A percentile compares a stretch with the other conserved stretches of the same genome.
phyloP scores from a whole-genome alignment of 1,140 invertebrate species.

The Armadillidium nasatum region DNA sequence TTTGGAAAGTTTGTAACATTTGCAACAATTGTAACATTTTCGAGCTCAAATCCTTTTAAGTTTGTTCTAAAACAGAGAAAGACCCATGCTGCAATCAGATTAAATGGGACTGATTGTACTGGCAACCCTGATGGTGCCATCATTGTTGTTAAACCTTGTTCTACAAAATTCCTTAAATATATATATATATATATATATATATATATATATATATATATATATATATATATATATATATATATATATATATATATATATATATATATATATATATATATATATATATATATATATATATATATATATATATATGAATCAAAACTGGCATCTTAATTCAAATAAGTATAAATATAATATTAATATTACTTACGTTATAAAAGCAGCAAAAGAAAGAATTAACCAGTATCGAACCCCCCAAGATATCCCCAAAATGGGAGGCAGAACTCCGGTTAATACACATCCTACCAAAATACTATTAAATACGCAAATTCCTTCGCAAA shows the following conservation, averaged over 20 bases:
- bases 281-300: conserved; percentile 3
- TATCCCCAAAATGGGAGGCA: conserved; percentile 28
- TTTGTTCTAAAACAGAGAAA: conserved; percentile 29
- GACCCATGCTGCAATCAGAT: conserved; percentile 26
- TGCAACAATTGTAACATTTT: background rate
- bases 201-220: background rate
- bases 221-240: conserved; percentile 1
- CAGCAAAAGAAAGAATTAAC: background rate
- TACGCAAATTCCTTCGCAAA: conserved; percentile 34
- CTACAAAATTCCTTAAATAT: conserved; percentile 31
- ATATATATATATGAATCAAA: background rate
- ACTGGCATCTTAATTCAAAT: conserved; percentile 1
- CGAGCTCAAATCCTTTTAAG: background rate
- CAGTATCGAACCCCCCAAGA: background rate
- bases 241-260: background rate
- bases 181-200: background rate
- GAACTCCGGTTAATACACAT: conserved; percentile 30
- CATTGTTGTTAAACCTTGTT: conserved; percentile 34
- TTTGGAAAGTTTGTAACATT: too few relatives aligned
- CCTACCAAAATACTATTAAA: conserved; percentile 41
- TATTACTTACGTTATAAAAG: background rate
- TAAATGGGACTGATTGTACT: conserved; percentile 29
- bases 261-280: background rate
- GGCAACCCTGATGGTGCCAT: conserved; percentile 31
- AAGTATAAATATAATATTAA: too few relatives aligned